Evolutionary conservation across 2,113 vertebrate genomes (phyloP).

Genomic region (Hystrix brachyura): DNA sequence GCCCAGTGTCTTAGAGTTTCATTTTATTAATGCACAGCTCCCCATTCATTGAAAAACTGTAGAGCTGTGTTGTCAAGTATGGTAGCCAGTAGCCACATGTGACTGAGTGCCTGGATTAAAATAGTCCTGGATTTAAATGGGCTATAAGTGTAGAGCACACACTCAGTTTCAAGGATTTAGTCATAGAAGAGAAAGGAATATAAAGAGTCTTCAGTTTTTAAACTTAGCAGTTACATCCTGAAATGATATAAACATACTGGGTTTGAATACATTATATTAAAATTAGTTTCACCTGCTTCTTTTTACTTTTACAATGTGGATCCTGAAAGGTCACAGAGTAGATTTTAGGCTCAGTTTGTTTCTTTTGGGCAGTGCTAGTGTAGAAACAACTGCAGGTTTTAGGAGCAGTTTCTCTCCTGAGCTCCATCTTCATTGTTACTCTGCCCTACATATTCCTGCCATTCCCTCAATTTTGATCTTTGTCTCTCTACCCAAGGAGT

Average conservation of each 20-base stretch:
- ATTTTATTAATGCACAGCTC: neutral
- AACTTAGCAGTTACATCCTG: neutral
- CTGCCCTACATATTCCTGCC: too few relatives aligned
- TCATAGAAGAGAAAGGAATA: neutral
- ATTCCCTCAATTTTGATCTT: neutral
- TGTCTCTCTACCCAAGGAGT: neutral
- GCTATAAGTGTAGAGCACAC: neutral
- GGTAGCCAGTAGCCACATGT: neutral
- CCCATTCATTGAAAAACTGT: neutral
- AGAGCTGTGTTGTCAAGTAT: neutral
- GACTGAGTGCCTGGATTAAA: neutral
- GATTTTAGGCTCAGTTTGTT: neutral
- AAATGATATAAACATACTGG: neutral
- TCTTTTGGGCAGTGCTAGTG: neutral
- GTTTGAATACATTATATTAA: conserved; percentile 42
- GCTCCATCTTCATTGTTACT: neutral
- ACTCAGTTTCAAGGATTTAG: neutral
- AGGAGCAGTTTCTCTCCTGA: neutral
- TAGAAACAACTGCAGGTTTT: neutral
- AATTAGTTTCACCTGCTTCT: neutral
- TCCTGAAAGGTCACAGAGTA: neutral
- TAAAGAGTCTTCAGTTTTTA: neutral
- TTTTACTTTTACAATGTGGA: conserved; percentile 38
- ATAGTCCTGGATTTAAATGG: neutral
- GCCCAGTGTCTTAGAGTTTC: neutral